Evolutionary conservation across 2,113 vertebrate species (phyloP).

Genomic region (Tonatia bakeri): DNA sequence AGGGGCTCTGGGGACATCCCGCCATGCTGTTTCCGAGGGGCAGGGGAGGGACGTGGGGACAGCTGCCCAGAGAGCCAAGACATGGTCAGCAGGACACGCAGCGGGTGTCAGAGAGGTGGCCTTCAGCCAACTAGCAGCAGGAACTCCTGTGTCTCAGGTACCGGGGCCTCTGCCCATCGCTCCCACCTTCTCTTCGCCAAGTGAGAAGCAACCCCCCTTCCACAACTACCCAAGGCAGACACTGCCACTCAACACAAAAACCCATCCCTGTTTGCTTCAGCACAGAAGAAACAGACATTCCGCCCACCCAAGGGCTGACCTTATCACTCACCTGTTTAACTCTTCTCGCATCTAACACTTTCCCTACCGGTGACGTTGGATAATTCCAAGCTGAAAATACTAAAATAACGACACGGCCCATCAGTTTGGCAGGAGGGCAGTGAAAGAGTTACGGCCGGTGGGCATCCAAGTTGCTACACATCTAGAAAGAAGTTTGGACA

Average conservation of each 20-base stretch:
- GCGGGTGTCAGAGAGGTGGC: neutral
- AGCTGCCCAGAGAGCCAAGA: neutral
- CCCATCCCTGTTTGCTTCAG: neutral
- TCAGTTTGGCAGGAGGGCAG: neutral
- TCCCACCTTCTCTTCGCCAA: neutral
- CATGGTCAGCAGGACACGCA: neutral
- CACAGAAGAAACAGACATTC: neutral
- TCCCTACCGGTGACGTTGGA: neutral
- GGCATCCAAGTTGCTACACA: too few species aligned
- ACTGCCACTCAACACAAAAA: neutral
- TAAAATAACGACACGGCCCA: neutral
- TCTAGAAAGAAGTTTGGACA: neutral
- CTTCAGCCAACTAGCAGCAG: neutral
- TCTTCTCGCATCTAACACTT: neutral
- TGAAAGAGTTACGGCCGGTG: neutral
- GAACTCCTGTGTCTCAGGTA: neutral
- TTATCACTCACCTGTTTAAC: neutral
- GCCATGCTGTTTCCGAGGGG: neutral
- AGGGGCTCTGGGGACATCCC: neutral
- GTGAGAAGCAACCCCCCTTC: neutral
- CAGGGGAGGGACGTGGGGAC: neutral
- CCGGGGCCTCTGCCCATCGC: neutral
- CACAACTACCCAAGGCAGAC: neutral
- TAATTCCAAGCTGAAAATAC: neutral
- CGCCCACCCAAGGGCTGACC: neutral